Base-by-base conservation (phyloP, 2,797 vertebrate genomes). In the Pseudocheirus occidentalis region DNA sequence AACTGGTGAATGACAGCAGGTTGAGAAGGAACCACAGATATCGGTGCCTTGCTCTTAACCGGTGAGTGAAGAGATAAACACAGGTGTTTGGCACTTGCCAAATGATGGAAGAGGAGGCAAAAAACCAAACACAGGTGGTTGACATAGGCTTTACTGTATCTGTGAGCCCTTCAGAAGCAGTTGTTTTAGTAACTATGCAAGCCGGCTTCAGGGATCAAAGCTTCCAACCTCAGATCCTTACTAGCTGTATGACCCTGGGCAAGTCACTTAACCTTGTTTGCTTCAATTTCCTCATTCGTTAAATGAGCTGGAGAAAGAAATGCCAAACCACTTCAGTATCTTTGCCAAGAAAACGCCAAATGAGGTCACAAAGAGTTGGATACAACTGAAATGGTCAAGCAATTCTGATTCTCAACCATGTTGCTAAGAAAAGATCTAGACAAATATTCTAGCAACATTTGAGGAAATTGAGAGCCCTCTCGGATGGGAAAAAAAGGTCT, bases 21-120 rank as follows among this genome's bases (percentile, higher is more conserved):
- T 87, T 50, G 46, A 50, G 10, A 87, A 87, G 73, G 24, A 50
- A 4, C 40, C 10, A 28, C 73, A 27, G 24, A 24, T 50, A 27
- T 50, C 11, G 73, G 9, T 34, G 10, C 40, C 24, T 87, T 40
- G n/a, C 21, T 27, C 24, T 87, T 87, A 87, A 46, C 21, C 50
- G 24, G 50, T 46, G 24, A 50, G 0, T 2, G 58, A 50, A 93
- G 92, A 57, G 40, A 21, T 57, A 94, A 46, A 73, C 3, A 95
- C 46, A 96, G 58, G 53, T 54, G 28, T 53, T 46, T 2, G 40
- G 24, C 0, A 0, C 16, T 89, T 29, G 13, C 52, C 40, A 92
- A 92, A 73, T 46, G 95, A 92, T 53, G 56, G 55, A 93, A 92
- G 46, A 52, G 92, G 55, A 91, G 28, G 31, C 12, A 58, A 92